Conservation (phyloP, 2,113 vertebrate species). For the Sylvietta virens region DNA sequence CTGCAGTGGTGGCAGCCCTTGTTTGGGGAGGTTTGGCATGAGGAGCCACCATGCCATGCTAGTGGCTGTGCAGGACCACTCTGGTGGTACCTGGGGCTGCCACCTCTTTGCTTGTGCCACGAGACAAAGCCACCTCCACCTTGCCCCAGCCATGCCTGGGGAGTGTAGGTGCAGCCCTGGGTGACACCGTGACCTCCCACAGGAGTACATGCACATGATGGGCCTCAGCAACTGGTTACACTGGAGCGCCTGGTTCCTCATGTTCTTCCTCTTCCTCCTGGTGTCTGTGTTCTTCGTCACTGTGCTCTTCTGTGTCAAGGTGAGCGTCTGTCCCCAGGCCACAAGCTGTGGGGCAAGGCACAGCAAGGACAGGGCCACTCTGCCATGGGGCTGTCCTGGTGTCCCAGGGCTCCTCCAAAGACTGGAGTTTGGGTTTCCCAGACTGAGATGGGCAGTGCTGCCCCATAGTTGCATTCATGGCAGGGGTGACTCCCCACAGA, state of each 20-base stretch:
- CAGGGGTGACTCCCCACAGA: not conserved
- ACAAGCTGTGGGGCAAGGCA: not conserved
- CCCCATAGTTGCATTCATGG: not conserved
- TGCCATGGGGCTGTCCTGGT: not conserved
- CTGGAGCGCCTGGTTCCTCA: constrained; percentile 95
- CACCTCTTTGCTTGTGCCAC: not conserved
- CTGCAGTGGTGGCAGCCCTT: not conserved
- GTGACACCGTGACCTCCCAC: not conserved
- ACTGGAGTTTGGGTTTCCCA: not conserved
- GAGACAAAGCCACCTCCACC: not conserved
- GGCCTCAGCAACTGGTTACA: constrained; percentile 96
- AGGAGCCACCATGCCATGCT: fast-evolving
- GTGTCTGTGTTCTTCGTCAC: constrained; percentile 87
- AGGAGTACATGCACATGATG: constrained; percentile 99
- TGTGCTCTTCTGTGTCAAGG: constrained; percentile 88
- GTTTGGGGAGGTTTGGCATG: not conserved
- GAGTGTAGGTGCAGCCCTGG: not conserved
- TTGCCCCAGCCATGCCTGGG: fast-evolving
- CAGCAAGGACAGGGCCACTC: not conserved
- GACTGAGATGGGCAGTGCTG: not conserved
- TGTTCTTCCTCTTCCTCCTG: constrained; percentile 90
- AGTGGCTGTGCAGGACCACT: not conserved
- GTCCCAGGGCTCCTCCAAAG: not conserved
- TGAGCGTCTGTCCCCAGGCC: constrained; percentile 57
- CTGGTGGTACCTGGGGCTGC: not conserved